A percentile compares a stretch with the other conserved stretches of the same genome.
phyloP scores from a whole-genome alignment of 92 coral and sea anemone genomes.

The Muricea muricata region DNA sequence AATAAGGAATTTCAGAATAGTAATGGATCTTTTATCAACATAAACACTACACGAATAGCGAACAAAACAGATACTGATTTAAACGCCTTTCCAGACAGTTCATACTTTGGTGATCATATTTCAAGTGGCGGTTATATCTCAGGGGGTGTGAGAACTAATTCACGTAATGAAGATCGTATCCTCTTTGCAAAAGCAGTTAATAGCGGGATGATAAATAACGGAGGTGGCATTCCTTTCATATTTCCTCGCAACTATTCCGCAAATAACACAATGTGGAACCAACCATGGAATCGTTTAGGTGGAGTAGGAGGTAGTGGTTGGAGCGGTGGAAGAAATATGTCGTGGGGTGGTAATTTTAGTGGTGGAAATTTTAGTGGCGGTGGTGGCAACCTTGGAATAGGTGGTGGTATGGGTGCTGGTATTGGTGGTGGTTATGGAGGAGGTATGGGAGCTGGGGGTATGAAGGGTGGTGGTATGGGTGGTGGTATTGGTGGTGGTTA shows the following conservation, averaged over 20 bases:
- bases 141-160: neutral
- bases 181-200: neutral
- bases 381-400: neutral
- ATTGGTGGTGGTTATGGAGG: neutral
- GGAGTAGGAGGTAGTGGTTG: conserved; percentile 3
- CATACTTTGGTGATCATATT: neutral
- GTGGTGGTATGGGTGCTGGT: conserved; percentile 14
- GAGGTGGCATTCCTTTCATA: no score
- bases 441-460: conserved; percentile 7
- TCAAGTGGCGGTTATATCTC: neutral
- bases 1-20: no score
- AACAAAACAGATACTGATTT: no score
- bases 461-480: conserved; percentile 16
- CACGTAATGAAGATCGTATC: no score
- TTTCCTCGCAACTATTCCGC: no score
- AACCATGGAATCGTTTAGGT: no score
- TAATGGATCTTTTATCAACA: no score
- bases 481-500: neutral
- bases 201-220: neutral
- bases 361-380: neutral
- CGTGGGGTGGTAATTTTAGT: neutral
- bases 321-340: neutral
- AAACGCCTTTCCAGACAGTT: no score
- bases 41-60: no score
- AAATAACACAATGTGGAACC: no score